phyloP scores from a whole-genome alignment of 2,888 invertebrate species.

The Sphinx pinastri region DNA sequence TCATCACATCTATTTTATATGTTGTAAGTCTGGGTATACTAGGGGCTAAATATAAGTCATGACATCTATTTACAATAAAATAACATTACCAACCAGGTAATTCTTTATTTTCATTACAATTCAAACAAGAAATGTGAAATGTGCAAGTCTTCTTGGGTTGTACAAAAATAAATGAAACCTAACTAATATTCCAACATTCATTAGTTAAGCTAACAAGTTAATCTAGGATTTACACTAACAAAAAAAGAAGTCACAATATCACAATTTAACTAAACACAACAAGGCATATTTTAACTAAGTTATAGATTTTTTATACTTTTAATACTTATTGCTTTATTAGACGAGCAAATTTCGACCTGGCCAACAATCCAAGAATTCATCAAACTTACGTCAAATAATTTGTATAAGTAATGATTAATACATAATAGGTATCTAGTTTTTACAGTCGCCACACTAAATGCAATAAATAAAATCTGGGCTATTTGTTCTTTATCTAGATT shows the following conservation, averaged over 20 bases:
- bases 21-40: too few species aligned
- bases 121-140: constrained; percentile 73
- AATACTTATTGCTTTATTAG: constrained; percentile 71
- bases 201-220: constrained; percentile 66
- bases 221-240: constrained; percentile 64
- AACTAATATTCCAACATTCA: constrained; percentile 63
- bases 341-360: constrained; percentile 58
- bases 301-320: constrained; percentile 61
- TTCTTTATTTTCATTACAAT: constrained; percentile 74
- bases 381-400: constrained; percentile 59
- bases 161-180: constrained; percentile 80
- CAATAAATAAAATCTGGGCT: constrained; percentile 76
- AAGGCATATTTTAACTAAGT: constrained; percentile 61
- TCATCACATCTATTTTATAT: too few species aligned
- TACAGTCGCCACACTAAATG: constrained; percentile 80
- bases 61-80: constrained; percentile 35
- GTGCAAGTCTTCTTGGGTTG: constrained; percentile 73
- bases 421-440: constrained; percentile 69
- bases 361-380: constrained; percentile 57
- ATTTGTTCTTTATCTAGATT: constrained; percentile 74
- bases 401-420: constrained; percentile 64
- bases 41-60: too few species aligned
- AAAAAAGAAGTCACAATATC: constrained; percentile 71
- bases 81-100: constrained; percentile 65
- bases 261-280: constrained; percentile 80